Evolutionary conservation across 2,888 invertebrate species (phyloP), one percentile per base, ranked within the genome.

Genomic region (Salpingus planirostris): DNA sequence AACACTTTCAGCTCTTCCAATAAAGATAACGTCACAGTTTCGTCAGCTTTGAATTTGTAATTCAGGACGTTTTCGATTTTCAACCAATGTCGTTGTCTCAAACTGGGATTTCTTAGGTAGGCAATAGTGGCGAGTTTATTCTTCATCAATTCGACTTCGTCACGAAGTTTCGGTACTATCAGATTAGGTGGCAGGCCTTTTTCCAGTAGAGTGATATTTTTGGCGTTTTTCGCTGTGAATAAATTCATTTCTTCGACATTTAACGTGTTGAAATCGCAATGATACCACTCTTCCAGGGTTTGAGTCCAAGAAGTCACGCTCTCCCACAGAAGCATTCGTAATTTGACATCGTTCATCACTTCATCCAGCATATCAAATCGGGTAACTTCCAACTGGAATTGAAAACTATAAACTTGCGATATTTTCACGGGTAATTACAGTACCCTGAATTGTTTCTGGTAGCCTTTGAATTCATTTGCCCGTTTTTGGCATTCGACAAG

Each of bases 371-470:
- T 74, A 44, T 89, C 89, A 55, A 85, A 78, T 52, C 87, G 73
- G 0, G 86, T 82, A 10, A 89, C 78, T 52, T 90, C 89, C 42
- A 91, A 76, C 79, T 87, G 50, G 15, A 51, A 42, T 34, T 12
- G 6, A 18, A 8, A 13, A 13, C 10, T 32, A 18, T 8, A 18
- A 5, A 18, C 18, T 18, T 18, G 18, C 18, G 8, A 18, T 18
- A 18, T 18, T 18, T 5, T 18, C n/a, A n/a, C n/a, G 8, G 18
- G 18, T 6, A 8, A 18, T 8, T 8, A 18, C 40, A n/a, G 45
- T 61, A 85, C 86, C 69, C 83, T 81, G 53, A 91, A 89, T 54
- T 82, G 77, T 58, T 84, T 88, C 61, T 92, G 91, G 67, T 86
- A 83, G 1, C 74, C 73, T 42, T 83, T 77, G 55, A 80, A 88